These are phyloP conservation scores for Hirtodrosophila confusa DNA, from an alignment of 2,888 invertebrate genomes.

Conservation along the genomic window DNA sequence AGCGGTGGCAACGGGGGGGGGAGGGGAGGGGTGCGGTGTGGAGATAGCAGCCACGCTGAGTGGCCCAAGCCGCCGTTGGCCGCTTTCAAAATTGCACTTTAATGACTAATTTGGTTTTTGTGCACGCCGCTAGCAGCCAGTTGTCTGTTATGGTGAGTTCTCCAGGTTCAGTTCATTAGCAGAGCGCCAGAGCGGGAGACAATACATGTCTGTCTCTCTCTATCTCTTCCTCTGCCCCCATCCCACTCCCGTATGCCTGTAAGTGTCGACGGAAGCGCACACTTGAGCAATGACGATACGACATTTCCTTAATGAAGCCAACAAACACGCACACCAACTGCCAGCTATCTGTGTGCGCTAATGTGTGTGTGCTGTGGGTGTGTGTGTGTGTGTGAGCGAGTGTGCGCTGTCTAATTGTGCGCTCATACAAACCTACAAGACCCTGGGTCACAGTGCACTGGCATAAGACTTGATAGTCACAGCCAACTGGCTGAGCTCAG, in stretches of 20 bases:
- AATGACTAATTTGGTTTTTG: conserved; percentile 76
- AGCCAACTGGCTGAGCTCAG: conserved; percentile 34
- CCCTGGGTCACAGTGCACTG: conserved; percentile 24
- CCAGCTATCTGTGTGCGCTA: conserved; percentile 9
- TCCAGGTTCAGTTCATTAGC: conserved; percentile 48
- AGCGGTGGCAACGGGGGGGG: not conserved
- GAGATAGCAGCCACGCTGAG: conserved; percentile 6
- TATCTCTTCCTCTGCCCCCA: conserved; percentile 5
- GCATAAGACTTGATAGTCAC: conserved; percentile 62
- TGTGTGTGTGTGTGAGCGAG: conserved; percentile 16
- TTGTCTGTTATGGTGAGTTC: conserved; percentile 12
- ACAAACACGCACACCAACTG: conserved; percentile 40
- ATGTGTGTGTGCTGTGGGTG: conserved; percentile 15
- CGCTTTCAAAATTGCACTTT: conserved; percentile 74
- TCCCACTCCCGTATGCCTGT: conserved; percentile 13
- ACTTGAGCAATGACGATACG: conserved; percentile 79
- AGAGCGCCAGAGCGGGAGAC: conserved; percentile 34
- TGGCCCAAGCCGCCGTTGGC: conserved; percentile 21
- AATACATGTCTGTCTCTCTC: not conserved
- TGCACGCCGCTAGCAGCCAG: conserved; percentile 36
- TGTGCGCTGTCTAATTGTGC: conserved; percentile 49
- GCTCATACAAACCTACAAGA: conserved; percentile 44
- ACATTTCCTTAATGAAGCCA: conserved; percentile 82
- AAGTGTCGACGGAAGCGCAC: conserved; percentile 77
- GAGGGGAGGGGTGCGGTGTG: not conserved